Percentiles rank a stretch among this genome's conserved stretches.
Conservation (phyloP, 2,797 vertebrate species). For the Tokudaia muenninki region DNA sequence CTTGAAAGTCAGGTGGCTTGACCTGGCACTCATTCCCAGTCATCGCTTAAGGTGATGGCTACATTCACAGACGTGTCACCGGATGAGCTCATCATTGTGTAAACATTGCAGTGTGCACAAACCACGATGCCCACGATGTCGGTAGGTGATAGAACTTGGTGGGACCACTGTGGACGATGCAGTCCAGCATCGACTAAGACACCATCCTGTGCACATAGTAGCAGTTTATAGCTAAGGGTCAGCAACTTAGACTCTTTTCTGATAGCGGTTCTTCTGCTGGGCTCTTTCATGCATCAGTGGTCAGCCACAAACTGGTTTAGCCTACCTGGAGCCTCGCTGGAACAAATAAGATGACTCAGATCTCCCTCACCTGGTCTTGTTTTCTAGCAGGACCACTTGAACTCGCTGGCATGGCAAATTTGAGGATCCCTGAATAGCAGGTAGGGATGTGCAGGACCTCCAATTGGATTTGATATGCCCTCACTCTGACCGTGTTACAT, state of each 20-base stretch:
- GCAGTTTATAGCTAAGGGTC: neutral
- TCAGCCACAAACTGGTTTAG: neutral
- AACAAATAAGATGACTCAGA: neutral
- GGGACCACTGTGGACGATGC: neutral
- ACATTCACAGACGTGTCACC: neutral
- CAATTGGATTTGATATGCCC: neutral
- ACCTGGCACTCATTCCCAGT: neutral
- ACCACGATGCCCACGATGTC: neutral
- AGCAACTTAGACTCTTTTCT: neutral
- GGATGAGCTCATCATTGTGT: neutral
- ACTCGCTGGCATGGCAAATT: neutral
- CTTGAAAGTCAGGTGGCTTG: conserved; percentile 14
- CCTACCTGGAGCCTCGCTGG: neutral
- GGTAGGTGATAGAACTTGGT: neutral
- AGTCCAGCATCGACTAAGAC: neutral
- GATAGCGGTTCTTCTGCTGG: neutral
- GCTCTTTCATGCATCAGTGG: neutral
- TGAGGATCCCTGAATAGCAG: neutral
- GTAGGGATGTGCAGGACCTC: neutral
- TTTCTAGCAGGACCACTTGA: neutral
- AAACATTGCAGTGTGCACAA: neutral
- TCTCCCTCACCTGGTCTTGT: neutral
- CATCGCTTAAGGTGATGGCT: neutral
- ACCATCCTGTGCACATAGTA: neutral
- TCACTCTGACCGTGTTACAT: neutral